Evolutionary conservation across 2,888 invertebrate genomes (phyloP).

Genomic region (Drosophila borborema): DNA sequence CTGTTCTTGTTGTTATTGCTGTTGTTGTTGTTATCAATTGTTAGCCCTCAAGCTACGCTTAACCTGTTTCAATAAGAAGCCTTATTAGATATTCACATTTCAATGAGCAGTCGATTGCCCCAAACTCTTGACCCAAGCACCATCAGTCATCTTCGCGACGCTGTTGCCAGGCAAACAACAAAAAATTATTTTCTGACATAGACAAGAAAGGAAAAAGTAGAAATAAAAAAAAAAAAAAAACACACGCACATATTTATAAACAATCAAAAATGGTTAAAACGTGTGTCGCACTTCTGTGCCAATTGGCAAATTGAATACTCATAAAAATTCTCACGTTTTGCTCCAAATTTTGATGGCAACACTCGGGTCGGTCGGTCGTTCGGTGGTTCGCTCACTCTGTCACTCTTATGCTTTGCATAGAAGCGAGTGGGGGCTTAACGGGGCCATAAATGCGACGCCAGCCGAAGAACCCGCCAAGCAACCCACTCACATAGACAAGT

Average conservation of each 20-base stretch:
- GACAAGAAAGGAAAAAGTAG: neutral
- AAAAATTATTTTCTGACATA: slow-evolving; percentile 15
- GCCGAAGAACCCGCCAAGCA: slow-evolving; percentile 44
- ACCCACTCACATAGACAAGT: slow-evolving; percentile 36
- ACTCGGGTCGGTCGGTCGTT: neutral
- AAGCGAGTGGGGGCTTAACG: slow-evolving; percentile 23
- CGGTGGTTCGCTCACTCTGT: neutral
- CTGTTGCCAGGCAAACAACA: slow-evolving; percentile 35
- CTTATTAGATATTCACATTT: slow-evolving; percentile 48
- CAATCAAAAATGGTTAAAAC: slow-evolving; percentile 48
- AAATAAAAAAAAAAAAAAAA: neutral
- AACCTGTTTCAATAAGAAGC: slow-evolving; percentile 43
- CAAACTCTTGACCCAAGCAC: slow-evolving; percentile 24
- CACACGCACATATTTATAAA: slow-evolving; percentile 32
- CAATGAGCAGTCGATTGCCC: slow-evolving; percentile 30
- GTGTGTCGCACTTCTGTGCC: slow-evolving; percentile 62
- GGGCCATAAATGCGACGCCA: slow-evolving; percentile 39
- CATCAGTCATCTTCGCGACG: slow-evolving; percentile 32
- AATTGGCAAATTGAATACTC: slow-evolving; percentile 69
- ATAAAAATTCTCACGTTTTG: slow-evolving; percentile 77
- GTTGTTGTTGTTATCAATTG: slow-evolving; percentile 24
- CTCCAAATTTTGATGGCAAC: slow-evolving; percentile 64
- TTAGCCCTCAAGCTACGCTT: slow-evolving; percentile 29
- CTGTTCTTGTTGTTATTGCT: neutral
- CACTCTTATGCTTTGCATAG: slow-evolving; percentile 49